These are phyloP conservation scores for Petrosia ficiformis DNA, from an alignment of 37 sponge, comb jelly and placozoan genomes.

Conservation along the genomic window DNA sequence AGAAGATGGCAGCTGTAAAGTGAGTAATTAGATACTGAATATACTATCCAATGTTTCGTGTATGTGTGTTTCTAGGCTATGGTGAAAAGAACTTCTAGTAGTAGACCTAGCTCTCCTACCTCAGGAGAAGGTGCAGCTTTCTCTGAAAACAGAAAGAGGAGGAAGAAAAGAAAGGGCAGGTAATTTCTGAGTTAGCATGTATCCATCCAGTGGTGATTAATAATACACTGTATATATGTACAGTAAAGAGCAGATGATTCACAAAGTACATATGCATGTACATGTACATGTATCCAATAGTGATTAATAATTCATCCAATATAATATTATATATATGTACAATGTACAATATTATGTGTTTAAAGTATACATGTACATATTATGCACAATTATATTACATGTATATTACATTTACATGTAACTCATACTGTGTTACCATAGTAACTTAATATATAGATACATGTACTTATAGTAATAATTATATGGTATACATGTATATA, in stretches of 20 bases:
- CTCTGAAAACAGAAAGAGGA: slow-evolving; percentile 3
- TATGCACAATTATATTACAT: not conserved
- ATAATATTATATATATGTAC: no score
- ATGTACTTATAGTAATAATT: not conserved
- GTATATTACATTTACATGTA: not conserved
- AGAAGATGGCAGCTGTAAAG: slow-evolving; percentile 79
- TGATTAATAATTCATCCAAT: not conserved
- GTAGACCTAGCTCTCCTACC: not conserved
- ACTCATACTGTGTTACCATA: no score
- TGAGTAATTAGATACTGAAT: not conserved
- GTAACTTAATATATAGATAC: not conserved
- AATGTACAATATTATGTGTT: no score
- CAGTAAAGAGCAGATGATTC: no score
- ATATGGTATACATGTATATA: not conserved
- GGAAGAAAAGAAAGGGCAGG: slow-evolving; percentile 1
- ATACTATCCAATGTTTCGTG: no score
- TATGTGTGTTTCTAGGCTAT: slow-evolving; percentile 43
- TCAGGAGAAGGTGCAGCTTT: slow-evolving; percentile 12
- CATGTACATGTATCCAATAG: not conserved
- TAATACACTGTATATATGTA: no score
- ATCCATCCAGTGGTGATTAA: no score
- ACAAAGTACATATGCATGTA: not conserved
- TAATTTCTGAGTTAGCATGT: no score
- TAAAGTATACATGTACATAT: not conserved
- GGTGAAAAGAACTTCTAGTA: slow-evolving; percentile 17